Base-by-base conservation (phyloP, 2,797 vertebrate genomes). In the Siniperca undulata region DNA sequence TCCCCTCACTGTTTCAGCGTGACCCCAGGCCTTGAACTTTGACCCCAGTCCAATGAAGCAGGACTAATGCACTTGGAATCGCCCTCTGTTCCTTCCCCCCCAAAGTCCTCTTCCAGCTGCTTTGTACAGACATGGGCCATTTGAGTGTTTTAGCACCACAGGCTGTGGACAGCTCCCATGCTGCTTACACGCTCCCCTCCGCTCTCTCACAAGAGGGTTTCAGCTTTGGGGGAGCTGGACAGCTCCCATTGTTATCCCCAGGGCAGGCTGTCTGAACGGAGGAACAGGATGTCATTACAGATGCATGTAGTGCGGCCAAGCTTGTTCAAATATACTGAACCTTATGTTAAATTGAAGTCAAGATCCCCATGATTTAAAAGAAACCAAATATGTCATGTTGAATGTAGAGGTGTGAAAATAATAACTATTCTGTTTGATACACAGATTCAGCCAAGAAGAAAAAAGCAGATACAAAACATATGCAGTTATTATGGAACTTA, bases 121-220 rank as follows among this genome's bases (percentile, higher is more conserved):
- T 70, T 83, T 75, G 69, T 77, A 38, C 75, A 76, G 81, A 74
- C 71, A 10, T 1, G 17, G 50, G 56, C 46, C 36, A 9, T 61
- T 53, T 30, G 70, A 81, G 77, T 52, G 52, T 86, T 92, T 91
- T 88, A 92, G 90, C 84, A 90, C 90, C 84, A 34, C 38, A 8
- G 85, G 89, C 69, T 64, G 64, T 66, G 90, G 87, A 93, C 74
- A 89, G 92, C 89, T 90, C 89, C 40, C 74, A 46, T 24, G 76
- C 73, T 59, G 83, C 75, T 73, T 22, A 75, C 80, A 66, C 13
- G 22, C 80, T 76, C 59, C 48, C 70, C 60, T 48, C 68, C 24
- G 52, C 67, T 78, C 55, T 19, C 34, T 56, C n/a, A 46, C 70
- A 55, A 79, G 76, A 76, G 48, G 42, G 72, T 76, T 80, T 88